phyloP scores from a whole-genome alignment of 1,140 invertebrate species.

The Choristoneura fumiferana region DNA sequence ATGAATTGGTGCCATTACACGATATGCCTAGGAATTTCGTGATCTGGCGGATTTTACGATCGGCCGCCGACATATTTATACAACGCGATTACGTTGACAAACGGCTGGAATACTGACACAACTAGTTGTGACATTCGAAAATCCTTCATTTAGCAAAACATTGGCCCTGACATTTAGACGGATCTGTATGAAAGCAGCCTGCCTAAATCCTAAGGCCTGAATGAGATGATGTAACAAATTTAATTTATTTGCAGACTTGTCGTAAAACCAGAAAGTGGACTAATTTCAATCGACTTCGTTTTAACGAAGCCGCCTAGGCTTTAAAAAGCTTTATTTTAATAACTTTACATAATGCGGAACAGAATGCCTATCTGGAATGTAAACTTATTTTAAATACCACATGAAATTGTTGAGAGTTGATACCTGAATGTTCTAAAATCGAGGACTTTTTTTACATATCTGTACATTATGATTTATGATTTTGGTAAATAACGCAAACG shows the following conservation, averaged over 20 bases:
- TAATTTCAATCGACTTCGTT: constrained; percentile 10
- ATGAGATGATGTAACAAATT: constrained; percentile 24
- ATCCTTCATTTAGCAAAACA: constrained; percentile 24
- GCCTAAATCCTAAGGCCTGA: constrained; percentile 21
- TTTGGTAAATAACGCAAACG: too few relatives aligned
- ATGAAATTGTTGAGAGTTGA: neutral
- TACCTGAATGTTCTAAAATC: neutral
- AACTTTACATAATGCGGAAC: neutral
- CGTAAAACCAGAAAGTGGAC: constrained; percentile 1
- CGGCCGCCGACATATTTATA: too few relatives aligned
- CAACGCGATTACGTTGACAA: neutral
- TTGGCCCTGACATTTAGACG: constrained; percentile 42
- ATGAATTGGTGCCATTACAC: too few relatives aligned
- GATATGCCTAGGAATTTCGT: too few relatives aligned
- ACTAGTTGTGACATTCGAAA: constrained; percentile 30
- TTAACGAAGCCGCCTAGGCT: constrained; percentile 3
- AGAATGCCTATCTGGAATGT: neutral
- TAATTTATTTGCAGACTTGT: constrained; percentile 10
- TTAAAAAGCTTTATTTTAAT: neutral
- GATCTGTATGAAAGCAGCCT: neutral
- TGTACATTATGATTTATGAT: too few relatives aligned
- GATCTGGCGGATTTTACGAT: too few relatives aligned
- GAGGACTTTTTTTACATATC: too few relatives aligned
- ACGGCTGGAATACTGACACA: constrained; percentile 21
- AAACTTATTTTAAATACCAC: constrained; percentile 3